Conservation (phyloP, 2,113 vertebrate genomes). For the Motacilla alba region DNA sequence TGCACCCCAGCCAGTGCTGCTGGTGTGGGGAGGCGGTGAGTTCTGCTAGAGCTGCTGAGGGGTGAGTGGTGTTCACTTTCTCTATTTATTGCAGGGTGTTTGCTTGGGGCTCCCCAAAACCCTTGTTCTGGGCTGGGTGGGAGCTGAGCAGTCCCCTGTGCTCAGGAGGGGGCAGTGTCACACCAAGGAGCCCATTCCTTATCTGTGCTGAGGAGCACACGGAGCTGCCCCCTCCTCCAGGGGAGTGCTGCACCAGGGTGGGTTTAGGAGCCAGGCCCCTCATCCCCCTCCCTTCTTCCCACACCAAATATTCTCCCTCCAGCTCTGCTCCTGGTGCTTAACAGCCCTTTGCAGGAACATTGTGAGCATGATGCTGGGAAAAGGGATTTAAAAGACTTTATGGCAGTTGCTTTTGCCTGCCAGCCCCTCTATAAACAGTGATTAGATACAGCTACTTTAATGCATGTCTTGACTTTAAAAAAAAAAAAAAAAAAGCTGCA, state of each 20-base stretch:
- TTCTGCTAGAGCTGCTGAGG: background rate
- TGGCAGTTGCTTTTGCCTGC: background rate
- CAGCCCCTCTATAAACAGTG: background rate
- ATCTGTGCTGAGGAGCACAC: accelerated
- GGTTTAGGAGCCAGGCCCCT: accelerated
- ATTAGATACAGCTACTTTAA: background rate
- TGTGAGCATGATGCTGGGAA: background rate
- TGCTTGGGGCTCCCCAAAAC: background rate
- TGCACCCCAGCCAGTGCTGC: accelerated
- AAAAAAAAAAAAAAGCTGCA: background rate
- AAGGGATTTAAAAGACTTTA: background rate
- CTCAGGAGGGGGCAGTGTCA: constrained; percentile 63
- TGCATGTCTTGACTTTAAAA: background rate
- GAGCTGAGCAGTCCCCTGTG: background rate
- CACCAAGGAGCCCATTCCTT: background rate
- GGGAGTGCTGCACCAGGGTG: accelerated
- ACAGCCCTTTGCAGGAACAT: background rate
- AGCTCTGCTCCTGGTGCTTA: background rate
- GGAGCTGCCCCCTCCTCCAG: background rate
- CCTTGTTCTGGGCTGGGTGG: accelerated
- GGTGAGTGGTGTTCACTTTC: background rate
- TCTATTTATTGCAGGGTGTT: accelerated
- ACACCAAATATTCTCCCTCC: background rate
- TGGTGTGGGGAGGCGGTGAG: background rate
- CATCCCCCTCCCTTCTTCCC: background rate